Evolutionary conservation across 2,888 invertebrate species (phyloP).

Genomic region (Troilus luridus): DNA sequence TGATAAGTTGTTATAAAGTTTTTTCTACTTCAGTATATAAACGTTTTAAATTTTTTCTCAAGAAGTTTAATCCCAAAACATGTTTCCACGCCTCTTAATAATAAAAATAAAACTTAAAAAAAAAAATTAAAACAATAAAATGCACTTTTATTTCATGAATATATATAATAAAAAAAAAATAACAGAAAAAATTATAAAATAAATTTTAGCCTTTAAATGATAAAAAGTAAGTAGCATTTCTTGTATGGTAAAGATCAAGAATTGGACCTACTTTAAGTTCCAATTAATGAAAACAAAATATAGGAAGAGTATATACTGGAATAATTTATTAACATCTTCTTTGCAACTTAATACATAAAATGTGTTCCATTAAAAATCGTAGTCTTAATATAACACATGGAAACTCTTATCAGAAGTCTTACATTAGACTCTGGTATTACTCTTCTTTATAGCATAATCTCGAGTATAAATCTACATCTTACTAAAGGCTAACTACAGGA

Average conservation of each 20-base stretch:
- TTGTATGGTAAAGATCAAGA: conserved; percentile 41
- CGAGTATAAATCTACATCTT: conserved; percentile 58
- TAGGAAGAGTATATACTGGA: conserved; percentile 50
- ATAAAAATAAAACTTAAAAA: not conserved
- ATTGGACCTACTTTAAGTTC: not conserved
- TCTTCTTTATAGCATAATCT: conserved; percentile 48
- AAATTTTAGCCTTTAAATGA: conserved; percentile 19
- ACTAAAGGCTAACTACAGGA: conserved; percentile 59
- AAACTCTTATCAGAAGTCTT: conserved; percentile 42
- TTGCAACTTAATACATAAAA: conserved; percentile 51
- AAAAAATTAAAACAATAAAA: conserved; percentile 50
- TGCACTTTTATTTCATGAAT: conserved; percentile 52
- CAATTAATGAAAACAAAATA: conserved; percentile 32
- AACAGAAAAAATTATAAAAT: conserved; percentile 44
- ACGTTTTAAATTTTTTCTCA: not conserved
- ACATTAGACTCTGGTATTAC: conserved; percentile 28
- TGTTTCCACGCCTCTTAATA: not conserved
- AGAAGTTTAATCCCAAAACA: not conserved
- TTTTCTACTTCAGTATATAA: not conserved
- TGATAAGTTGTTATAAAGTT: not conserved
- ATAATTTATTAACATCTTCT: conserved; percentile 51
- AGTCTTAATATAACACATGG: conserved; percentile 46
- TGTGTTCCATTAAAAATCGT: conserved; percentile 52
- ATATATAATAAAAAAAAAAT: conserved; percentile 38
- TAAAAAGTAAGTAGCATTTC: conserved; percentile 43